Evolutionary conservation across 2,797 vertebrate genomes (phyloP), one percentile per base, ranked within the genome.

Genomic region (Scleropages formosus): DNA sequence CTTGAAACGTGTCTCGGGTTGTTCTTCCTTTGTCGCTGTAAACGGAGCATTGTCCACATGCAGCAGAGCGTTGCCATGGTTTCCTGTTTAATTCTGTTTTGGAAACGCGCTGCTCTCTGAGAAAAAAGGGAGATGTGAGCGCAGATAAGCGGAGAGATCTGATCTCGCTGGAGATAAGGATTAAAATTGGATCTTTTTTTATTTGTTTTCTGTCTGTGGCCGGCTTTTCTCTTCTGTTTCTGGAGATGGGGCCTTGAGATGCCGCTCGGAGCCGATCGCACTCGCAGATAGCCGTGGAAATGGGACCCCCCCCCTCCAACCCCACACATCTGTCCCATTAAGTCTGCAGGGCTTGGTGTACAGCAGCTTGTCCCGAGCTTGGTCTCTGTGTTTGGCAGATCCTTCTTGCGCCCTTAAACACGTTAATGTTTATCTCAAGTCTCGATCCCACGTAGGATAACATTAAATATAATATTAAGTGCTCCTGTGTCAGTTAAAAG

Each of bases 131-230:
- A 73, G 92, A 93, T 92, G 87, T 90, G 90, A 88, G 79, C 85
- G 75, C 72, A 87, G 92, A 93, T 92, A 90, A 87, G 73, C 85
- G 80, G 85, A 84, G 91, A 92, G 91, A 92, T 92, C 89, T 86
- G 92, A 94, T 93, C 86, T 85, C 88, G 88, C 80, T 68, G 13
- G 80, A 80, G 92, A 93, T 93, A 92, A 87, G 84, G 84, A 91
- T 90, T 89, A 87, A 93, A 93, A 92, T 91, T 90, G 89, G 90
- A 91, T 92, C 86, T 88, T 90, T 86, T 88, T 87, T 88, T 90
- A 90, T 92, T 91, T 91, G 89, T 91, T 91, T 92, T 90, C 83
- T 90, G 89, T 91, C 87, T 89, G 86, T 89, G 86, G 85, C 88
- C 81, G 87, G 87, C 86, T 88, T 88, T 92, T 90, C 89, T 88